These are phyloP conservation scores for Psittacula derbiana DNA, from an alignment of 2,797 vertebrate genomes.

Conservation along the genomic window DNA sequence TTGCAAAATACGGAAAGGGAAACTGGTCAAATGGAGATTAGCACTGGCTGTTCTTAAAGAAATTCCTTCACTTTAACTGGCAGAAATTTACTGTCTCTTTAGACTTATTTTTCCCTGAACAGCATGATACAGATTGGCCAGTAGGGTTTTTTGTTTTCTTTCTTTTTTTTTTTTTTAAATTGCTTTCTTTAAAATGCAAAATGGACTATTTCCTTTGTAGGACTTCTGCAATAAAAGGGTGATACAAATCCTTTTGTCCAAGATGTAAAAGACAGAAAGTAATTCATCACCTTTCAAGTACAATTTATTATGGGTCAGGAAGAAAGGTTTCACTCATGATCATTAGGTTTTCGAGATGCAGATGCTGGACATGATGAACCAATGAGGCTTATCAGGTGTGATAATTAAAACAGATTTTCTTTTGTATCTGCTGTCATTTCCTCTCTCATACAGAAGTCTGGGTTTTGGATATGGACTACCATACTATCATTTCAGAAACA, in stretches of 20 bases:
- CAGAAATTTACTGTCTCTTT: not conserved
- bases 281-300: constrained; percentile 32
- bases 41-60: not conserved
- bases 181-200: not conserved
- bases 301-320: constrained; percentile 50
- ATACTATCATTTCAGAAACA: not conserved
- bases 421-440: constrained; percentile 23
- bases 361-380: constrained; percentile 58
- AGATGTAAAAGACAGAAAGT: constrained; percentile 21
- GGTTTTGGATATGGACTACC: not conserved
- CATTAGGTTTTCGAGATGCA: constrained; percentile 11
- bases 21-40: not conserved
- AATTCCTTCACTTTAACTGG: rapidly evolving
- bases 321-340: constrained; percentile 37
- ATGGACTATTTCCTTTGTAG: not conserved
- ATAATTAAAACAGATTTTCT: constrained; percentile 64
- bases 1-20: not conserved
- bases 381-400: constrained; percentile 57
- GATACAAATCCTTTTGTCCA: constrained; percentile 9
- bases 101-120: not conserved
- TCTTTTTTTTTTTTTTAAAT: rapidly evolving
- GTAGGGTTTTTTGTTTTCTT: not conserved
- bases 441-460: not conserved
- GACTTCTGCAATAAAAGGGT: not conserved
- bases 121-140: not conserved